phyloP scores from a whole-genome alignment of 2,797 vertebrate species.

The Megaceryle alcyon region DNA sequence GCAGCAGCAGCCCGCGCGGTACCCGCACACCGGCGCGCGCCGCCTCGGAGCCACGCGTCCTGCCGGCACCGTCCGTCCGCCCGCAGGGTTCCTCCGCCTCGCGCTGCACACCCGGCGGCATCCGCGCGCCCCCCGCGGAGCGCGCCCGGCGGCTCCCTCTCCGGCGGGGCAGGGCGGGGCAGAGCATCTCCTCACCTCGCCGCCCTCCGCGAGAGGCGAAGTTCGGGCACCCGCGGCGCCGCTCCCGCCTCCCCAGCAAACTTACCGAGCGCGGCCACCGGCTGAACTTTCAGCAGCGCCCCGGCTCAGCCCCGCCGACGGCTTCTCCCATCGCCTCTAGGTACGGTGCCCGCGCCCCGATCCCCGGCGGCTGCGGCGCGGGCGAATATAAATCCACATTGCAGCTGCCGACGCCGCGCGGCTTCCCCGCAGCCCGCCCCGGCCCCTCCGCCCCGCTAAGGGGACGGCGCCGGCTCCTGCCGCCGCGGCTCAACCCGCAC shows the following conservation, averaged over 20 bases:
- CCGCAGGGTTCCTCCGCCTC: not conserved
- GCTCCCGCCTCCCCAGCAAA: not conserved
- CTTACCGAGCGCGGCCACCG: conserved; percentile 39
- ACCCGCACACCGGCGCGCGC: not conserved
- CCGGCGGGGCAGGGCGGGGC: not conserved
- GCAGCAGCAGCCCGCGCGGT: not conserved
- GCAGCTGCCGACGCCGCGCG: not conserved
- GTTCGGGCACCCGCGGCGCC: not conserved
- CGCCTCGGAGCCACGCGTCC: not conserved
- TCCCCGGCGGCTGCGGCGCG: conserved; percentile 11
- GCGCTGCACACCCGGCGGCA: not conserved
- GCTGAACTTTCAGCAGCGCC: conserved; percentile 51
- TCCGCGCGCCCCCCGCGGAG: not conserved
- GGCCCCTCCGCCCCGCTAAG: conserved; percentile 44
- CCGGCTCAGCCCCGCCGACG: conserved; percentile 7
- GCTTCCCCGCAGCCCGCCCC: conserved; percentile 16
- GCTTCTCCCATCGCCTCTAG: conserved; percentile 26
- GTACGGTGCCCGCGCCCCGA: not conserved
- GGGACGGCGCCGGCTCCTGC: not conserved
- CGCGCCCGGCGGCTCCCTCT: not conserved
- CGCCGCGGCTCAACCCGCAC: not conserved
- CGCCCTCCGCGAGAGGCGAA: not conserved
- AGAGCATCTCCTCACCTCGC: not conserved
- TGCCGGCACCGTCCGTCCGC: not conserved
- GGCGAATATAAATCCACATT: conserved; percentile 41